phyloP scores from a whole-genome alignment of 2,113 vertebrate species.

The Hippocampus guttulatus region DNA sequence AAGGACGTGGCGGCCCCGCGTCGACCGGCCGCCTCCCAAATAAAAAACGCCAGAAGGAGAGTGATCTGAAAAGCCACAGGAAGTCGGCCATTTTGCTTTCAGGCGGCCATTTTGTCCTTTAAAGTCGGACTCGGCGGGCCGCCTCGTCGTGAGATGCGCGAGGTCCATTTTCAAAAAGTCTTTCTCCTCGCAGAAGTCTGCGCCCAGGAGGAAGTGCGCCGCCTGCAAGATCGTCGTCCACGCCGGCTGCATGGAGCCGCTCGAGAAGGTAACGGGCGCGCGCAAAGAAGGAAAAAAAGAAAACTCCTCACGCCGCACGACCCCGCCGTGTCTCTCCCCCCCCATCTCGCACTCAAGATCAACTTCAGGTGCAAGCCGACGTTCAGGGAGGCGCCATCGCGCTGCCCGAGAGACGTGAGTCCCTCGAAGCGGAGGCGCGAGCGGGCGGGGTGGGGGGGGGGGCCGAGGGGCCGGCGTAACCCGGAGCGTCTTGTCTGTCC shows the following conservation, averaged over 20 bases:
- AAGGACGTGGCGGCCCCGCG: too few species aligned
- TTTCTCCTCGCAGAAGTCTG: conserved; percentile 85
- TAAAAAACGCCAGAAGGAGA: neutral
- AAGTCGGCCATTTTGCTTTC: too few species aligned
- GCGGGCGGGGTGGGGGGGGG: neutral
- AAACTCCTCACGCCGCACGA: too few species aligned
- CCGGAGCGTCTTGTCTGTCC: neutral
- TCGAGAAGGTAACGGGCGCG: conserved; percentile 83
- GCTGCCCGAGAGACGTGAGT: conserved; percentile 90
- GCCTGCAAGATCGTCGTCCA: conserved; percentile 97
- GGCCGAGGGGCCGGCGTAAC: neutral
- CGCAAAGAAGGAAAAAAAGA: neutral
- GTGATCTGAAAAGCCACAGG: too few species aligned
- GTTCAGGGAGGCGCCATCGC: conserved; percentile 90
- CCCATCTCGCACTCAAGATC: conserved; percentile 75
- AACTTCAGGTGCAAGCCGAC: conserved; percentile 98
- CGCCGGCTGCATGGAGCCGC: conserved; percentile 87
- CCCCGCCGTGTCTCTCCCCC: conserved; percentile 29
- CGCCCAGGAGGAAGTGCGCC: conserved; percentile 90
- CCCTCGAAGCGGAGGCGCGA: neutral
- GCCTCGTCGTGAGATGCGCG: too few species aligned
- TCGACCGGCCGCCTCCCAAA: neutral
- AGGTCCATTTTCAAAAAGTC: too few species aligned
- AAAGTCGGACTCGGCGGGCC: too few species aligned
- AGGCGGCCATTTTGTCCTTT: neutral